These are phyloP conservation scores for Wasmannia auropunctata DNA, from an alignment of 1,140 invertebrate genomes.

Conservation along the genomic window DNA sequence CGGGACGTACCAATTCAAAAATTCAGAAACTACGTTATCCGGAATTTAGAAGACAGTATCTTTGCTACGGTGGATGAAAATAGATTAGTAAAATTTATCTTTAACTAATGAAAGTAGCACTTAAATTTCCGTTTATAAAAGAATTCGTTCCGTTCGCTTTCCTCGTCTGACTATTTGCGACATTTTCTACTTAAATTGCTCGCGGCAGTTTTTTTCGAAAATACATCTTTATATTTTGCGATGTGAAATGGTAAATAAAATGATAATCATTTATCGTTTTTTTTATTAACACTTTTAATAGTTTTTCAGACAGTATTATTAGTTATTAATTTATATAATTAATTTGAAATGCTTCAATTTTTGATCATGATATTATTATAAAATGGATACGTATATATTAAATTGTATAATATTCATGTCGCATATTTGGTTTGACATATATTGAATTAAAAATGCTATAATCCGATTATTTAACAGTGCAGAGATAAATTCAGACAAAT, in stretches of 20 bases:
- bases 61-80: not conserved
- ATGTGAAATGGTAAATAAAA: not conserved
- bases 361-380: not conserved
- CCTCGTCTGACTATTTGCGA: not conserved
- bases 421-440: not conserved
- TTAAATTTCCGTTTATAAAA: slow-evolving; percentile 9
- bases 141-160: not conserved
- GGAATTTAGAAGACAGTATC: not conserved
- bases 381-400: not conserved
- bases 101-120: not conserved
- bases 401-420: not conserved
- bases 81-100: slow-evolving; percentile 4
- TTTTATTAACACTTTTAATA: not conserved
- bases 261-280: not conserved
- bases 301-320: not conserved
- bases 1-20: slow-evolving; percentile 18
- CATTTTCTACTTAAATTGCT: slow-evolving; percentile 14
- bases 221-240: not conserved
- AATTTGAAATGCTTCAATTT: not conserved
- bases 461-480: not conserved
- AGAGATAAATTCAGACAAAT: not conserved
- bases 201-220: not conserved
- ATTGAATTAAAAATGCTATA: not conserved
- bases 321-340: slow-evolving; percentile 5
- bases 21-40: slow-evolving; percentile 32